Percentiles rank a stretch among this genome's conserved stretches.
Evolutionary conservation across 2,797 vertebrate genomes (phyloP).

Genomic region (Cirrhinus mrigala): DNA sequence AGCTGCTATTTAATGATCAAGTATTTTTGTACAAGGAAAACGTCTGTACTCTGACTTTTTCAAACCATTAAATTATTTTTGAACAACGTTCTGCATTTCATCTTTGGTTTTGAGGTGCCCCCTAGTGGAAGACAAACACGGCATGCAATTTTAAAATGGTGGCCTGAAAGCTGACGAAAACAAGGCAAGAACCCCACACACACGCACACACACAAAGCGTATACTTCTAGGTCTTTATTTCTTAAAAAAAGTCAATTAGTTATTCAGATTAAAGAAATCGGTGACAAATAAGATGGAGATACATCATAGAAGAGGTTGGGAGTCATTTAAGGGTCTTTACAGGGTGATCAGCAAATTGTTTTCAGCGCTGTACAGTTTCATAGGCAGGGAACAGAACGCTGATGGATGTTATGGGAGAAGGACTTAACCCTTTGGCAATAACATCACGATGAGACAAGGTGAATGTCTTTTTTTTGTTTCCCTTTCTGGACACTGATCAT

Average conservation of each 20-base stretch:
- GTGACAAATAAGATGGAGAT: conserved; percentile 75
- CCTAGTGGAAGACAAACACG: not conserved
- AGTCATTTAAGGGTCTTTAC: conserved; percentile 50
- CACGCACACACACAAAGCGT: not conserved
- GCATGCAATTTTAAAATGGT: not conserved
- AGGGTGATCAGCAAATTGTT: conserved; percentile 12
- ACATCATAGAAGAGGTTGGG: conserved; percentile 63
- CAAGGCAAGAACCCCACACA: not conserved
- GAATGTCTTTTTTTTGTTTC: not conserved
- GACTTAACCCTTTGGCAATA: conserved; percentile 69
- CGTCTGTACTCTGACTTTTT: conserved; percentile 30
- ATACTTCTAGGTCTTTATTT: conserved; percentile 79
- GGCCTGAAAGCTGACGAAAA: not conserved
- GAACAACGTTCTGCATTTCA: conserved; percentile 10
- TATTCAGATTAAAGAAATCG: conserved; percentile 82
- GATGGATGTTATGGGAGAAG: conserved; percentile 47
- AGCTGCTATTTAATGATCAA: conserved; percentile 69
- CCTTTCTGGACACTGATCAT: conserved; percentile 22
- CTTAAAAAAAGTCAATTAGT: conserved; percentile 80
- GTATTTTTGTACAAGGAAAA: conserved; percentile 69
- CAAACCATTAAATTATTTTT: conserved; percentile 55
- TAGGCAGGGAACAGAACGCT: conserved; percentile 9
- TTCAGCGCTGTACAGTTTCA: conserved; percentile 24
- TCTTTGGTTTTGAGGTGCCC: not conserved
- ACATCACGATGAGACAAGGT: conserved; percentile 38